Percentiles rank a stretch among this genome's conserved stretches.
These are phyloP conservation scores for Limenitis arthemis DNA, from an alignment of 2,888 invertebrate genomes.

Conservation along the genomic window DNA sequence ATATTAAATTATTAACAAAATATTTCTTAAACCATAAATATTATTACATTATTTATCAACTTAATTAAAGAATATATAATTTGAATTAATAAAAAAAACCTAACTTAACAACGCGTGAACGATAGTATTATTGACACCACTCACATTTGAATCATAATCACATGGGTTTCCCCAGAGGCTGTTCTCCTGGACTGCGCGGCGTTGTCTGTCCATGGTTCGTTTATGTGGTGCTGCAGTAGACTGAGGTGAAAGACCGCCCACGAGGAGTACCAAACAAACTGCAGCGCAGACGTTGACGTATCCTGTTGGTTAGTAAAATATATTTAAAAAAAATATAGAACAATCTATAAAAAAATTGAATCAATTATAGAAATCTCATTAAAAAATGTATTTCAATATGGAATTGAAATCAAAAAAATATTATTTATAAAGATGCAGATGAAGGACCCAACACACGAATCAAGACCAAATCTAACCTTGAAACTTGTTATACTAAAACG, in stretches of 20 bases:
- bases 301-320: slow-evolving; percentile 34
- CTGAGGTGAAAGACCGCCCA: slow-evolving; percentile 51
- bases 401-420: too few species aligned
- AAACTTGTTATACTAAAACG: too few species aligned
- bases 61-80: too few species aligned
- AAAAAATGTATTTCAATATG: too few species aligned
- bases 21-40: not conserved
- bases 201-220: slow-evolving; percentile 44
- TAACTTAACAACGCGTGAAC: too few species aligned
- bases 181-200: slow-evolving; percentile 42
- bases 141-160: slow-evolving; percentile 40
- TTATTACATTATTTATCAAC: too few species aligned
- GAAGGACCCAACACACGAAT: too few species aligned
- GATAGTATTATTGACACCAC: slow-evolving; percentile 10
- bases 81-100: too few species aligned
- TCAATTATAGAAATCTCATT: too few species aligned
- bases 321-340: not conserved
- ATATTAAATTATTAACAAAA: not conserved
- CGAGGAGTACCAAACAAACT: slow-evolving; percentile 56
- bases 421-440: too few species aligned
- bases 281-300: slow-evolving; percentile 68
- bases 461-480: too few species aligned
- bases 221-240: slow-evolving; percentile 56
- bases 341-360: too few species aligned
- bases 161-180: slow-evolving; percentile 58